Evolutionary conservation across 2,113 vertebrate species (phyloP), one percentile per base, ranked within the genome.

Genomic region (Macrotis lagotis): DNA sequence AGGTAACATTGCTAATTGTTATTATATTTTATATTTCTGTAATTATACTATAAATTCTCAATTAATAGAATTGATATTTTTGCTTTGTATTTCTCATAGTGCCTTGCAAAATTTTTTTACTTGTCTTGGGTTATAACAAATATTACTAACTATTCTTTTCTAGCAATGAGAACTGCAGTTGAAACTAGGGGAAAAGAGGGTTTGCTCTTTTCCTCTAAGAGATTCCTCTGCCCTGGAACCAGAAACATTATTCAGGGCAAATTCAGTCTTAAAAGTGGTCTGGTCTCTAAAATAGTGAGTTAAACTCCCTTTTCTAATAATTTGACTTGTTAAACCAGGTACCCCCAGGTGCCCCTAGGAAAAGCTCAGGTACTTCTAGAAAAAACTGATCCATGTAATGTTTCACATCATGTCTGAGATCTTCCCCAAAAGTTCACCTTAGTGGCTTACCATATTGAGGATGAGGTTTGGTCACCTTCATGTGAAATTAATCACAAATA

Each of bases 141-240:
- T 74, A 74, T 74, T 8, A 14, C 14, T 66, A 66, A 66, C 16
- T 19, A 74, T 74, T 74, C 37, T 74, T 74, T 74, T 74, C 66
- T 44, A n/a, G 37, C 4, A 74, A 6, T 74, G 66, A 74, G 37
- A 74, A 74, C 19, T 74, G 44, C 2, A 22, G 16, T 74, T 74
- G 37, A 6, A 1, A 1, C 37, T 14, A n/a, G 8, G n/a, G 4
- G 16, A 8, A 3, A 8, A 59, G 2, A 10, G 16, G 14, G n/a
- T 74, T 74, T 4, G 44, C 14, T 22, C 3, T 44, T 74, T 2
- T 74, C 16, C 16, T 14, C 16, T 4, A 74, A 74, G 37, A 3
- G 66, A 74, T 6, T 14, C 37, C 66, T n/a, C 5, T n/a, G 5
- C 37, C 16, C 16, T 74, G 25, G 16, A 22, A 66, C 59, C 3